Evolutionary conservation across 2,113 vertebrate species (phyloP).

Genomic region (Thunnus thynnus): DNA sequence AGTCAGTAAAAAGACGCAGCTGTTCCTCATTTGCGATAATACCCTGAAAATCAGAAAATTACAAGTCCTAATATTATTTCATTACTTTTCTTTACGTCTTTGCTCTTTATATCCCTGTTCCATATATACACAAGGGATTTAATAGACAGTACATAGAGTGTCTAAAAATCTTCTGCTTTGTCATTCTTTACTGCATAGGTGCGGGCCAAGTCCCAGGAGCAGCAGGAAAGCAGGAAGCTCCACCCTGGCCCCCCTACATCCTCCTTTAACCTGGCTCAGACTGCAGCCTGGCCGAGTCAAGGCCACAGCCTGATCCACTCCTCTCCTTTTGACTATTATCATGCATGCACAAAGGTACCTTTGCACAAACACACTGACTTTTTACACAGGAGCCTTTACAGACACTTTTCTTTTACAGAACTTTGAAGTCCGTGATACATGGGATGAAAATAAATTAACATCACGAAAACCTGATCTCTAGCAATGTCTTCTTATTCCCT

Average conservation of each 20-base stretch:
- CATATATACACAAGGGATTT: neutral
- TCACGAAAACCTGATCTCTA: conserved; percentile 23
- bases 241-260: conserved; percentile 42
- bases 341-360: conserved; percentile 17
- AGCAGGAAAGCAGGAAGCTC: conserved; percentile 68
- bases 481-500: conserved; percentile 25
- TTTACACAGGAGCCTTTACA: neutral
- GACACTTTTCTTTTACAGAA: conserved; percentile 11
- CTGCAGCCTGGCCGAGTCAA: conserved; percentile 52
- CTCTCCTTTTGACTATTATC: conserved; percentile 10
- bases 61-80: conserved; percentile 34
- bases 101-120: conserved; percentile 6
- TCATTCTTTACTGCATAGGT: conserved; percentile 47
- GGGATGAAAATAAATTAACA: conserved; percentile 45
- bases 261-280: conserved; percentile 51
- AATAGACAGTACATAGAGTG: neutral
- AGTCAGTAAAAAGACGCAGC: conserved; percentile 31
- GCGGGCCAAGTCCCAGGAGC: conserved; percentile 40
- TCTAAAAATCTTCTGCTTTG: conserved; percentile 42
- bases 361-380: conserved; percentile 16
- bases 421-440: conserved; percentile 12
- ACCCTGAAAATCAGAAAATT: conserved; percentile 50
- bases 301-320: conserved; percentile 39
- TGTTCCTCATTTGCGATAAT: conserved; percentile 45
- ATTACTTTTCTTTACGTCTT: conserved; percentile 31